Evolutionary conservation across 2,113 vertebrate species (phyloP).

Genomic region (Climacteris rufus): DNA sequence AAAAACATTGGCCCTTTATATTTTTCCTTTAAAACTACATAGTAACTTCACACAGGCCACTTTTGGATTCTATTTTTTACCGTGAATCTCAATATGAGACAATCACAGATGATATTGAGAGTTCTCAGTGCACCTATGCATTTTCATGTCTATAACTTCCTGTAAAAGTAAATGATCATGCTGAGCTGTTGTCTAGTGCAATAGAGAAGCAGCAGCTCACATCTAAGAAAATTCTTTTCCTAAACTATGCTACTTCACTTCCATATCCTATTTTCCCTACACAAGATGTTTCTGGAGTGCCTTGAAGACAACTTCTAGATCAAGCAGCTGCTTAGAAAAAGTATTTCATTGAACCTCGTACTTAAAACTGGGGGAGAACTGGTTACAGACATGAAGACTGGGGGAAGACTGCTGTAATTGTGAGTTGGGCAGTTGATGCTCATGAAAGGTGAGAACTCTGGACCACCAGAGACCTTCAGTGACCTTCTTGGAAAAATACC

Average conservation of each 20-base stretch:
- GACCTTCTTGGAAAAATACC: background rate
- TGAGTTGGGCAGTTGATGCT: background rate
- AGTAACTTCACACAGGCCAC: background rate
- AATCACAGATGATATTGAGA: background rate
- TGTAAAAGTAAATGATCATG: background rate
- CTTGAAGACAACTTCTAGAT: background rate
- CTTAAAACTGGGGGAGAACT: background rate
- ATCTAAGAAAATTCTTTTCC: background rate
- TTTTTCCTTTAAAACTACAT: background rate
- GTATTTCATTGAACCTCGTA: background rate
- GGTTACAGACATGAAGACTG: background rate
- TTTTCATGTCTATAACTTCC: background rate
- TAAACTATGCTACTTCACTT: background rate
- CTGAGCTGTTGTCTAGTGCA: background rate
- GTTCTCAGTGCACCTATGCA: background rate
- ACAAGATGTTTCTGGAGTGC: background rate
- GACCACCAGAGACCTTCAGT: background rate
- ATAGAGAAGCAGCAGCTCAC: background rate
- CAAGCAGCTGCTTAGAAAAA: background rate
- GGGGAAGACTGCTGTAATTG: background rate
- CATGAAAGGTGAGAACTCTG: background rate
- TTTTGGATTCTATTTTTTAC: background rate
- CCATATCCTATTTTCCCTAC: background rate
- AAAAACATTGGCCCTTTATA: rapidly evolving
- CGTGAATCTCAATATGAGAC: background rate